Evolutionary conservation across 2,888 invertebrate species (phyloP).

Genomic region (Pyrochroa serraticornis): DNA sequence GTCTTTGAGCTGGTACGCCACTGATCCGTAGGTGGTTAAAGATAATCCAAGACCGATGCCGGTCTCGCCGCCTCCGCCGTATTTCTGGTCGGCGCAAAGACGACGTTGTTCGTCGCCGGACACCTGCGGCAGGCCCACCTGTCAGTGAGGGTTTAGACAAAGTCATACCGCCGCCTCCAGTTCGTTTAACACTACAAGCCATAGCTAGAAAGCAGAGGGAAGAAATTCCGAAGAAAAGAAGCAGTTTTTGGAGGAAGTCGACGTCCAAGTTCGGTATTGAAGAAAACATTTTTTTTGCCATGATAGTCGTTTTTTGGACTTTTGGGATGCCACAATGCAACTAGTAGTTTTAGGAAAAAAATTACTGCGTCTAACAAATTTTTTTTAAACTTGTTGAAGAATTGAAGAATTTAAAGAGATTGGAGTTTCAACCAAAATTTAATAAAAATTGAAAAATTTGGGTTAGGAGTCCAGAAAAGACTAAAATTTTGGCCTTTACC

Average conservation of each 20-base stretch:
- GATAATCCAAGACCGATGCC: constrained; percentile 57
- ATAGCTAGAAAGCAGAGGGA: constrained; percentile 16
- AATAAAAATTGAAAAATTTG: no score
- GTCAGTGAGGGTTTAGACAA: constrained; percentile 45
- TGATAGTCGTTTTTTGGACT: no score
- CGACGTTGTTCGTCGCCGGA: constrained; percentile 76
- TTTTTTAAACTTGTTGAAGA: no score
- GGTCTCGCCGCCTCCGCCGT: constrained; percentile 61
- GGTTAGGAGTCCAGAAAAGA: no score
- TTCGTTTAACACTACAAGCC: constrained; percentile 26
- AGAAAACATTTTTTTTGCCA: no score
- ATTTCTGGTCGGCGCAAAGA: constrained; percentile 69
- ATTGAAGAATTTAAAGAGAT: no score
- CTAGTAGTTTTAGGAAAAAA: no score
- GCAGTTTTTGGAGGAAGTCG: not conserved
- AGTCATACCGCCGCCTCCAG: constrained; percentile 28
- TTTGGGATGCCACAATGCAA: no score
- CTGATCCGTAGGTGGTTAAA: constrained; percentile 74
- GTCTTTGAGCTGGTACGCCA: constrained; percentile 79
- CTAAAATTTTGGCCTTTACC: no score
- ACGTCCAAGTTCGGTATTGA: no score
- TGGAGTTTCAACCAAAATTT: no score
- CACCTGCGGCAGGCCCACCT: constrained; percentile 63
- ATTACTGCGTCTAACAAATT: no score
- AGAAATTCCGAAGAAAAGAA: not conserved